Percentiles rank a stretch among this genome's conserved stretches.
These are phyloP conservation scores for Phacellophora camtschatica DNA, from an alignment of 30 jellyfish, hydroid and myxozoan genomes.

Conservation along the genomic window DNA sequence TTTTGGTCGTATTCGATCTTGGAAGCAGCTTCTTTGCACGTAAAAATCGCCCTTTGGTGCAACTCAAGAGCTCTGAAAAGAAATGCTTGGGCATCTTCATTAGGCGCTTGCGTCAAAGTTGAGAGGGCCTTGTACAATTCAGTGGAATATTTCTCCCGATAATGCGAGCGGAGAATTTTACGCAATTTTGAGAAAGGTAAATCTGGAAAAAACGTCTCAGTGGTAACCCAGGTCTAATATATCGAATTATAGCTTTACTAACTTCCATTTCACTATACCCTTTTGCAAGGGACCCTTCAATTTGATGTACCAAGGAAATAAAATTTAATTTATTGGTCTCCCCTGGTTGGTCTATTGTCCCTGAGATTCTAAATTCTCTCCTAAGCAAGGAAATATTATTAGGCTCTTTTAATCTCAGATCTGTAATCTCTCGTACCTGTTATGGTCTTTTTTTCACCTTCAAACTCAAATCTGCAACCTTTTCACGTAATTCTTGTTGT, in stretches of 20 bases:
- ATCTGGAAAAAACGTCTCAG: background rate
- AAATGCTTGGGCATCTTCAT: conserved; percentile 27
- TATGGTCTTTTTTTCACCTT: background rate
- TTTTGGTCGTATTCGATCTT: conserved; percentile 17
- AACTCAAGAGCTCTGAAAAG: conserved; percentile 42
- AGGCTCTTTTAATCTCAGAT: background rate
- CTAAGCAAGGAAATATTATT: background rate
- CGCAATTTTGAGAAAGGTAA: conserved; percentile 36
- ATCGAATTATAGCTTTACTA: background rate
- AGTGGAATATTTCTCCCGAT: conserved; percentile 28
- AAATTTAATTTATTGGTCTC: conserved; percentile 26
- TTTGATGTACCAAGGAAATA: conserved; percentile 10
- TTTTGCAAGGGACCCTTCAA: conserved; percentile 19
- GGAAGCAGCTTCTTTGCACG: conserved; percentile 32
- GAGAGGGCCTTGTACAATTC: conserved; percentile 21
- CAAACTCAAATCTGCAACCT: background rate
- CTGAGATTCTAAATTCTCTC: conserved; percentile 24
- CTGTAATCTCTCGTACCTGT: conserved; percentile 10
- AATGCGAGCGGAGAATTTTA: conserved; percentile 27
- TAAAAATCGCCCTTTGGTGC: conserved; percentile 34
- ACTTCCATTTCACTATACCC: conserved; percentile 27
- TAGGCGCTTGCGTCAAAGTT: conserved; percentile 28
- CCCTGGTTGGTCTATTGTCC: conserved; percentile 30
- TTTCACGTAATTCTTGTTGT: background rate
- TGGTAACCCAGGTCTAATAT: conserved; percentile 7